phyloP scores from a whole-genome alignment of 2,888 invertebrate species.

The Megamerina dolium region DNA sequence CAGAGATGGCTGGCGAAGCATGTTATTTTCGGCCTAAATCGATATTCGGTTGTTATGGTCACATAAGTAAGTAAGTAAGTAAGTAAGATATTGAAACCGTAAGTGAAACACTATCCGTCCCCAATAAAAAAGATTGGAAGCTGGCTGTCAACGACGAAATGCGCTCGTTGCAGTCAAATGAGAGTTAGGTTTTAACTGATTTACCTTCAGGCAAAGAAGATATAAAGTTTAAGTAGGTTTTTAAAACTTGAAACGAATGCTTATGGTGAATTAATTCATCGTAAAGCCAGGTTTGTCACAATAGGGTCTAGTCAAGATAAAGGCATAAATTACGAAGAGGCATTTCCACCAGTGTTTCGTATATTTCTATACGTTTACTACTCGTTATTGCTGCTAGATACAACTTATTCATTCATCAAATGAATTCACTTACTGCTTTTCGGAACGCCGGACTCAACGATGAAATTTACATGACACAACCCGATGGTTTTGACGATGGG shows the following conservation, averaged over 20 bases:
- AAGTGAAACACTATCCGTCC: background rate
- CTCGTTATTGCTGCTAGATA: slow-evolving; percentile 9
- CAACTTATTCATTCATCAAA: slow-evolving; percentile 20
- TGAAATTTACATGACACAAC: slow-evolving; percentile 21
- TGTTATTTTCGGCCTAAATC: no score
- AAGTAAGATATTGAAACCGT: slow-evolving; percentile 1
- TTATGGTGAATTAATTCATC: background rate
- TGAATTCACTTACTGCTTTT: slow-evolving; percentile 19
- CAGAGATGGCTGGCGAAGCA: no score
- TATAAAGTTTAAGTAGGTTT: slow-evolving; percentile 4
- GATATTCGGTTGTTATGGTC: no score
- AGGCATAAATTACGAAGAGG: slow-evolving; percentile 8
- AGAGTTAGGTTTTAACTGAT: slow-evolving; percentile 2
- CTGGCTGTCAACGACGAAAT: slow-evolving; percentile 6
- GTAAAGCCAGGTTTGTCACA: slow-evolving; percentile 5
- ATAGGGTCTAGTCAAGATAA: slow-evolving; percentile 6
- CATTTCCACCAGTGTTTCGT: slow-evolving; percentile 5
- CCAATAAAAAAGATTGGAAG: slow-evolving; percentile 4
- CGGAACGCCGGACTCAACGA: slow-evolving; percentile 14
- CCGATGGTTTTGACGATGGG: slow-evolving; percentile 13
- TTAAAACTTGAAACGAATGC: slow-evolving; percentile 2
- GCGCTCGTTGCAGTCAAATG: slow-evolving; percentile 2
- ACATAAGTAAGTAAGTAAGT: no score
- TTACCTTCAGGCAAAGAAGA: slow-evolving; percentile 2
- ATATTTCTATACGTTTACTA: slow-evolving; percentile 8